Evolutionary conservation across 1,140 invertebrate genomes (phyloP).

Genomic region (Apis florea): DNA sequence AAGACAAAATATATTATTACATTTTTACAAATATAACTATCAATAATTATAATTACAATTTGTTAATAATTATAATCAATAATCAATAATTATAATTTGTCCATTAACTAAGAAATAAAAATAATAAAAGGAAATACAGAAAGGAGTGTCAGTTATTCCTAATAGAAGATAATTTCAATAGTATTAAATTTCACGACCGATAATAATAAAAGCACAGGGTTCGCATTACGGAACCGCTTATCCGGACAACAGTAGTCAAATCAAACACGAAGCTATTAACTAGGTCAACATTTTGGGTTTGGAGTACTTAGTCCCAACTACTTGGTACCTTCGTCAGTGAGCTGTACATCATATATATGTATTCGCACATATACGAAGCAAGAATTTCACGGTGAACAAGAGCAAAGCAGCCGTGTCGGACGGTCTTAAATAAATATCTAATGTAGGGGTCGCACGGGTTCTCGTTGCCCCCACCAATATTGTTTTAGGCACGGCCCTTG

Average conservation of each 20-base stretch:
- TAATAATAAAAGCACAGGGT: slow-evolving; percentile 45
- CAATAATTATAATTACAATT: background rate
- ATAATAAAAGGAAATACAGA: background rate
- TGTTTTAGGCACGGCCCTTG: slow-evolving; percentile 69
- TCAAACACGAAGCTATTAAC: slow-evolving; percentile 76
- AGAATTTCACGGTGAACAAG: slow-evolving; percentile 59
- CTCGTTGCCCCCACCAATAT: slow-evolving; percentile 63
- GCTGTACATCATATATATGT: background rate
- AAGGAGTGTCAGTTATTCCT: slow-evolving; percentile 28
- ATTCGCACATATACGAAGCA: slow-evolving; percentile 6
- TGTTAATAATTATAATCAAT: background rate
- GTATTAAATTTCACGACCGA: slow-evolving; percentile 33
- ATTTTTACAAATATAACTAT: background rate
- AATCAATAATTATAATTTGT: no score
- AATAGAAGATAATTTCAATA: slow-evolving; percentile 44
- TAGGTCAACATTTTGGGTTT: slow-evolving; percentile 72
- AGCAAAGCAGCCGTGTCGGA: slow-evolving; percentile 61
- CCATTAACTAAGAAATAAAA: slow-evolving; percentile 14
- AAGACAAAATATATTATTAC: background rate
- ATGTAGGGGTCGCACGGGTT: slow-evolving; percentile 44
- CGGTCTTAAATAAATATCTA: slow-evolving; percentile 73
- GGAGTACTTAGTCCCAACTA: slow-evolving; percentile 67
- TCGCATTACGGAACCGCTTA: slow-evolving; percentile 66
- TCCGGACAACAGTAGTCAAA: slow-evolving; percentile 75
- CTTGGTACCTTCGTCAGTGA: slow-evolving; percentile 54